Conservation (phyloP, 1,140 invertebrate species). For the Hesperophylax magnus region DNA sequence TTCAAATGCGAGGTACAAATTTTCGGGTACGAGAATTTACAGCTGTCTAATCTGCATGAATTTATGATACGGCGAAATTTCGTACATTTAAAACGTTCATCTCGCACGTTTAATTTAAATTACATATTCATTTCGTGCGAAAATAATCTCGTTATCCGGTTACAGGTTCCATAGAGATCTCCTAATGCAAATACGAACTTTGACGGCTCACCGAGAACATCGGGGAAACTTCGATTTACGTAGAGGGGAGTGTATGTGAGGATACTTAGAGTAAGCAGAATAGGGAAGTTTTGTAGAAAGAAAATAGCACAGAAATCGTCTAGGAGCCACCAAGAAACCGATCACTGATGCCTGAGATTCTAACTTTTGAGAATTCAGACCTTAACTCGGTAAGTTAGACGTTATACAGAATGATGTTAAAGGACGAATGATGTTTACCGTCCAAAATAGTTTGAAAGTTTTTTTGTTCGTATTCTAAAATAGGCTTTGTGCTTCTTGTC, state of each 20-base stretch:
- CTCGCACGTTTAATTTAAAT: slow-evolving; percentile 20
- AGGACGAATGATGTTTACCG: no score
- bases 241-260: background rate
- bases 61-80: slow-evolving; percentile 1
- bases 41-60: background rate
- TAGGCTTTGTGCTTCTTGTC: no score
- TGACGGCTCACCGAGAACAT: slow-evolving; percentile 8
- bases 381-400: background rate
- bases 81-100: slow-evolving; percentile 1
- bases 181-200: slow-evolving; percentile 20
- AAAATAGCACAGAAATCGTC: background rate
- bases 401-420: background rate
- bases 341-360: background rate
- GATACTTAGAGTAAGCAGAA: background rate
- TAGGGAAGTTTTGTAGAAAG: background rate
- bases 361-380: background rate
- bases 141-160: slow-evolving; percentile 18
- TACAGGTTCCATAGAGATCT: background rate
- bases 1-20: no score
- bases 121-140: slow-evolving; percentile 21
- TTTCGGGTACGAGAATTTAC: background rate
- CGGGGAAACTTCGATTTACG: slow-evolving; percentile 23
- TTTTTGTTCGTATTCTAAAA: no score
- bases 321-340: background rate
- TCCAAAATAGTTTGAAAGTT: no score